These are phyloP conservation scores for Jaculus jaculus DNA, from an alignment of 2,113 vertebrate species.

Conservation along the genomic window DNA sequence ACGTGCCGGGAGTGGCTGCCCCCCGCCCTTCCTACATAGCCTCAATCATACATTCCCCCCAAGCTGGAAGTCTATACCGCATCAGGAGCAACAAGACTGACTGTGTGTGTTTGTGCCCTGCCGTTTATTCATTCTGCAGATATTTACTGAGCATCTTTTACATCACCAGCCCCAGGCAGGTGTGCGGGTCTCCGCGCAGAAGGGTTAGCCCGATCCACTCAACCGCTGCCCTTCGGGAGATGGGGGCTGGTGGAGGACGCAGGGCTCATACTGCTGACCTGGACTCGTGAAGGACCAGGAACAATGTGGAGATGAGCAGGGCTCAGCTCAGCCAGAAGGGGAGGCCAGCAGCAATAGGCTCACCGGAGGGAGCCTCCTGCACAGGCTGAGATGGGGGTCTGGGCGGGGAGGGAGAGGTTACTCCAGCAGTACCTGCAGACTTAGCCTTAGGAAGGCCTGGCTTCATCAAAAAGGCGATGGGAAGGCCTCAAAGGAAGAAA, in stretches of 20 bases:
- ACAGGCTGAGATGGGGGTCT: not conserved
- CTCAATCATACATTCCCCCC: not conserved
- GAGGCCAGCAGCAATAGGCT: rapidly evolving
- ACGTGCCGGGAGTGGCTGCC: rapidly evolving
- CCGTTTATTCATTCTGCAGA: conserved; percentile 44
- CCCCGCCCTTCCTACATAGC: not conserved
- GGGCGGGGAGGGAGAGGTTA: too few relatives aligned
- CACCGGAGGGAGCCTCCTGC: rapidly evolving
- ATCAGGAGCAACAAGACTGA: not conserved
- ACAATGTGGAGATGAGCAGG: not conserved
- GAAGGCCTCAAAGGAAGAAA: not conserved
- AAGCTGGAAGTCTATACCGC: not conserved
- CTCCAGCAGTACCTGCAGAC: not conserved
- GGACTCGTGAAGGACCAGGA: too few relatives aligned
- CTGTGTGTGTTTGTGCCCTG: not conserved
- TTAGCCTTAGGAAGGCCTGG: not conserved
- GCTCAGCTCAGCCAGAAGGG: too few relatives aligned
- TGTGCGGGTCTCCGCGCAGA: rapidly evolving
- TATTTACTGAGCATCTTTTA: conserved; percentile 32
- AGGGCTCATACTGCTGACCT: not conserved
- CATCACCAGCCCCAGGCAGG: not conserved
- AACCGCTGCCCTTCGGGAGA: not conserved
- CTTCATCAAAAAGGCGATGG: too few relatives aligned
- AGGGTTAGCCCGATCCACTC: not conserved
- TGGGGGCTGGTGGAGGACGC: not conserved